Evolutionary conservation across 2,797 vertebrate species (phyloP).

Genomic region (Enteromius afrohamiltoni): DNA sequence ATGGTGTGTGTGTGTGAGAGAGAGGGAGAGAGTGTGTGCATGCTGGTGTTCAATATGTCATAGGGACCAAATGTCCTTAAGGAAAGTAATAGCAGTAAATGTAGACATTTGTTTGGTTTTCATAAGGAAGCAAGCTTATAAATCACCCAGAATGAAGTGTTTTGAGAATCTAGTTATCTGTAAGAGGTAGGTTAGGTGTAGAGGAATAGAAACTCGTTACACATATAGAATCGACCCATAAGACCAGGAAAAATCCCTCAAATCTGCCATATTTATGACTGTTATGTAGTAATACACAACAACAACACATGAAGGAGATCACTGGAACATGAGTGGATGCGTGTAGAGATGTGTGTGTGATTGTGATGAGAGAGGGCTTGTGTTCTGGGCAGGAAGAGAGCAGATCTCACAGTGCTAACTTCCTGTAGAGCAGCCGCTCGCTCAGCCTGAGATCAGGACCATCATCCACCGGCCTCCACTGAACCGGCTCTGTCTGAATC

Average conservation of each 20-base stretch:
- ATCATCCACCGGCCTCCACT: no score
- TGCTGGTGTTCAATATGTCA: no score
- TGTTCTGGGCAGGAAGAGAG: slow-evolving; percentile 19
- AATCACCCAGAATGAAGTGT: background rate
- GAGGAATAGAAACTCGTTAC: background rate
- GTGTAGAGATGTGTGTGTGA: background rate
- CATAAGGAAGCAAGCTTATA: background rate
- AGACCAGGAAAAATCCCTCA: no score
- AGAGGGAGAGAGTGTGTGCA: no score
- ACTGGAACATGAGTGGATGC: background rate
- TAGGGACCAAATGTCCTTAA: background rate
- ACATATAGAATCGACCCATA: no score
- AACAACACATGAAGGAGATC: no score
- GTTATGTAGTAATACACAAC: no score
- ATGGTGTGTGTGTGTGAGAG: no score
- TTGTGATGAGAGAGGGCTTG: background rate
- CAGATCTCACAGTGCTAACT: slow-evolving; percentile 13
- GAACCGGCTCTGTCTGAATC: background rate
- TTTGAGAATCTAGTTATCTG: background rate
- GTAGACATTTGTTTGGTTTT: background rate
- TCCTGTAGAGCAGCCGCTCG: slow-evolving; percentile 53
- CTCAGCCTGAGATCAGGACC: slow-evolving; percentile 41
- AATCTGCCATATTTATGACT: no score
- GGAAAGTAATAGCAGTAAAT: background rate
- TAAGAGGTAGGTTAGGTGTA: background rate